These are phyloP conservation scores for Scaptodrosophila lebanonensis DNA, from an alignment of 1,140 invertebrate species.

Conservation along the genomic window DNA sequence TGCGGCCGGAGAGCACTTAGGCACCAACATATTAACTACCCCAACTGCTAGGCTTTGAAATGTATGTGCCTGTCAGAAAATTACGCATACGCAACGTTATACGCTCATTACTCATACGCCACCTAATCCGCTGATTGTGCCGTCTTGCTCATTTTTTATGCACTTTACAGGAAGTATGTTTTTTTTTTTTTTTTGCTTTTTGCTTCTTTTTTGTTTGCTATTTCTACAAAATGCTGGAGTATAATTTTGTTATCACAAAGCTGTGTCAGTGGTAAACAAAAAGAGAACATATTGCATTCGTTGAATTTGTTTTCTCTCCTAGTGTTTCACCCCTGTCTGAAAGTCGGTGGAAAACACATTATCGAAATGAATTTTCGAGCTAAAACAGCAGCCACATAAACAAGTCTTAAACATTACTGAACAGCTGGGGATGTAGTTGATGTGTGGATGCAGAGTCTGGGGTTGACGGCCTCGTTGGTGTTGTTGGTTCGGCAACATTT, in stretches of 20 bases:
- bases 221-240: slow-evolving; percentile 22
- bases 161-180: slow-evolving; percentile 29
- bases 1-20: no score
- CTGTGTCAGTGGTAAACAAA: slow-evolving; percentile 16
- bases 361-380: slow-evolving; percentile 40
- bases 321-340: background rate
- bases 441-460: no score
- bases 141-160: slow-evolving; percentile 36
- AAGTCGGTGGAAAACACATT: slow-evolving; percentile 29
- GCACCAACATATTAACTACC: no score
- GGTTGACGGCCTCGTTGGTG: no score
- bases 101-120: slow-evolving; percentile 28
- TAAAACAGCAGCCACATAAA: slow-evolving; percentile 33
- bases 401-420: slow-evolving; percentile 31
- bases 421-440: no score
- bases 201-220: no score
- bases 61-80: slow-evolving; percentile 1
- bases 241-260: slow-evolving; percentile 40
- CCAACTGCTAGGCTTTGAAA: no score
- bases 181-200: no score
- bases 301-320: no score
- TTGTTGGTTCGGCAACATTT: background rate
- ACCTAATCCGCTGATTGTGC: slow-evolving; percentile 36
- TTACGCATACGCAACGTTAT: slow-evolving; percentile 23
- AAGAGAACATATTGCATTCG: no score